Evolutionary conservation across 2,113 vertebrate genomes (phyloP).

Genomic region (Apistogramma diplotaenia): DNA sequence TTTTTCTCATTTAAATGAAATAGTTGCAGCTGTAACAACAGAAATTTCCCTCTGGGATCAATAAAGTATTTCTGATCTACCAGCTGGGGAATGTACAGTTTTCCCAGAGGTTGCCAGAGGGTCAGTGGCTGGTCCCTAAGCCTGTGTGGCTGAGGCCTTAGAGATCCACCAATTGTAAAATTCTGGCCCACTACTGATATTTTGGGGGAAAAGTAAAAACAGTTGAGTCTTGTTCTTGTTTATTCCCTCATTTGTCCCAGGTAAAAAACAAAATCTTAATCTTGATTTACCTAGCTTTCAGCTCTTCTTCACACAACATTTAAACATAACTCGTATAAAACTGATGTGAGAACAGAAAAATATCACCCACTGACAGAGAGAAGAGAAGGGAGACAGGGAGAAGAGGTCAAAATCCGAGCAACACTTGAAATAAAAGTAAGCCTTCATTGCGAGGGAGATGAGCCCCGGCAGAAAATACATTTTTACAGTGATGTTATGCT

Average conservation of each 20-base stretch:
- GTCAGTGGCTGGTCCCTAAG: too few relatives aligned
- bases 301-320: background rate
- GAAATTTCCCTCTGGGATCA: too few relatives aligned
- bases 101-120: too few relatives aligned
- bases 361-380: background rate
- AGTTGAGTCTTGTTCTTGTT: background rate
- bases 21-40: too few relatives aligned
- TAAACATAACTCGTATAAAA: background rate
- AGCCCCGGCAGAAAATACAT: background rate
- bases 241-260: background rate
- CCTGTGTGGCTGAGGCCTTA: too few relatives aligned
- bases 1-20: background rate
- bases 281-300: background rate
- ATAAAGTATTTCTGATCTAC: too few relatives aligned
- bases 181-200: too few relatives aligned
- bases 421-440: background rate
- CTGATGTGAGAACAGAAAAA: background rate
- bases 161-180: too few relatives aligned
- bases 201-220: background rate
- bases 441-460: background rate
- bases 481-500: background rate
- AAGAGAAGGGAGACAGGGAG: background rate
- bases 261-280: background rate
- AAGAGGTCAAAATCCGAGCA: background rate
- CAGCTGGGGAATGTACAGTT: too few relatives aligned